Base-by-base conservation (phyloP, 2,113 vertebrate species). In the Rhynchomys soricoides region DNA sequence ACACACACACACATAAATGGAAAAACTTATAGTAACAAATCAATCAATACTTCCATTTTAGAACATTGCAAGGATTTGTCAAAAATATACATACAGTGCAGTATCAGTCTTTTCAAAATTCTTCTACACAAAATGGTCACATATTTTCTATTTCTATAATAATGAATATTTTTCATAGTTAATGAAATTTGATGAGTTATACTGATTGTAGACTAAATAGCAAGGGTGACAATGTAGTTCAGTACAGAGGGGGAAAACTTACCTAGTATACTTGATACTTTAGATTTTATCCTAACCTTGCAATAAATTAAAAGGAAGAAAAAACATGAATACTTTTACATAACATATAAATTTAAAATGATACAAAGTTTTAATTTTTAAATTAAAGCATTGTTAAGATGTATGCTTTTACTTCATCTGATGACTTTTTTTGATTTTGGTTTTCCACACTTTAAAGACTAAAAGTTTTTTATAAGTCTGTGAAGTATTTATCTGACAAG, bases 121-220 rank as follows among this genome's bases (percentile, higher is more conserved):
- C 37, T 59, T 73, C 26, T 45, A 86, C 1, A 40, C 64, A 75
- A 71, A 90, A 57, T 82, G 45, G 1, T 9, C 24, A 73, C 17
- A 73, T 48, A 52, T 91, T 77, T 85, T 75, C 86, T 48, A 59
- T 3, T 81, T 29, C 13, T 92, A 48, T 16, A n/a, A 90, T 10
- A 82, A 45, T 90, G 66, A 82, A 71, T 92, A 22, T 73, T 0
- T 1, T 21, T 68, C 24, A 43, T 5, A 66, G 15, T 78, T 79
- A 95, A 34, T 70, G 0, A 90, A 19, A 59, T 4, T 93, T 82
- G 16, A 31, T 83, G 50, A 78, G 21, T 93, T 89, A 89, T 93
- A 75, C 0, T 91, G 82, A 59, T 78, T 57, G 40, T 22, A 87
- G 29, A 73, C 22, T 50, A 66, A 86, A 45, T 45, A 89, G 31